Percentiles rank a stretch among this genome's conserved stretches.
Conservation (phyloP, 2,888 invertebrate genomes). For the Chymomyza amoena region DNA sequence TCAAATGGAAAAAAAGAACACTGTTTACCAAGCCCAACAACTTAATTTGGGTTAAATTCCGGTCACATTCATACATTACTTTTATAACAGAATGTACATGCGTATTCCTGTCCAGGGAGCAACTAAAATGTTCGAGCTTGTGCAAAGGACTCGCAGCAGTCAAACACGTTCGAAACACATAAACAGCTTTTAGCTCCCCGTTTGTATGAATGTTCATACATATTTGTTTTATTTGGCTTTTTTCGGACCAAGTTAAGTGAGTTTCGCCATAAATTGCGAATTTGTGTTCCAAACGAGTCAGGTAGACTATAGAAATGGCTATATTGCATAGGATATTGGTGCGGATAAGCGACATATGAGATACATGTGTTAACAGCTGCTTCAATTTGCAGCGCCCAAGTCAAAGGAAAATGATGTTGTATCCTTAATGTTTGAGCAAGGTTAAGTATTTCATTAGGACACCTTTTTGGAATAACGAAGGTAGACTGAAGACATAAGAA, state of each 20-base stretch:
- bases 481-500: background rate
- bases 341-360: background rate
- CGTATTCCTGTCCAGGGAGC: slow-evolving; percentile 13
- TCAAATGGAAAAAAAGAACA: background rate
- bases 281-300: background rate
- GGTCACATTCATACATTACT: slow-evolving; percentile 16
- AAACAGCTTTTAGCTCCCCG: slow-evolving; percentile 54
- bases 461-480: background rate
- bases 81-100: slow-evolving; percentile 4
- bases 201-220: slow-evolving; percentile 27
- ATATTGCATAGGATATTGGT: background rate
- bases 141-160: background rate
- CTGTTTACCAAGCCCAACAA: slow-evolving; percentile 49
- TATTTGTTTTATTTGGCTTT: slow-evolving; percentile 8
- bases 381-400: background rate
- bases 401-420: background rate
- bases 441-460: background rate
- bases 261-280: slow-evolving; percentile 4
- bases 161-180: slow-evolving; percentile 62
- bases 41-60: slow-evolving; percentile 55
- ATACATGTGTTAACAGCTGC: background rate
- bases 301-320: background rate
- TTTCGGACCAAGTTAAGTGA: slow-evolving; percentile 26
- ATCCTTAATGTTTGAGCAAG: background rate
- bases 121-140: slow-evolving; percentile 48